Evolutionary conservation across 2,888 invertebrate species (phyloP), one percentile per base, ranked within the genome.

Genomic region (Dascillus cervinus): DNA sequence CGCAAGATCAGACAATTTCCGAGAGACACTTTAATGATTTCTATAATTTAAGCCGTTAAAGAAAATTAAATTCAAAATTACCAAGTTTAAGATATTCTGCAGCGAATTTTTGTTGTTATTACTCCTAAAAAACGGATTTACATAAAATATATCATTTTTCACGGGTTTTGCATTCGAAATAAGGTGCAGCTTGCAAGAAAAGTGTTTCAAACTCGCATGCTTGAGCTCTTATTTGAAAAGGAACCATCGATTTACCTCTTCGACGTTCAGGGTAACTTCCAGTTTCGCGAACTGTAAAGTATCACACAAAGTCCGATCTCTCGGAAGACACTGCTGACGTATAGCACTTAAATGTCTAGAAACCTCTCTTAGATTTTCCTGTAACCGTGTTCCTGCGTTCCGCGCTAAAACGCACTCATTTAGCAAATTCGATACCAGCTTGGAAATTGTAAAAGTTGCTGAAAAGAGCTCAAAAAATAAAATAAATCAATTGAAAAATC

Each of bases 221-320:
- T n/a, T n/a, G n/a, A n/a, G n/a, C n/a, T n/a, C n/a, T n/a, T n/a
- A n/a, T n/a, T n/a, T n/a, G n/a, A n/a, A n/a, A n/a, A n/a, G n/a
- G n/a, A n/a, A n/a, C 11, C 22, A 37, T 13, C 12, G 15, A 50
- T 61, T 63, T 55, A 80, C 79, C 66, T 73, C 68, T 46, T 78
- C 76, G 44, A 77, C 70, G 26, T 71, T 69, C 50, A 80, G 70
- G 34, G 70, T 69, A 34, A 81, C 66, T 42, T 79, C 79, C 44
- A 86, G 70, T 21, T 80, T 79, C 40, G 78, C 69, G 29, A 81
- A 74, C 54, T 83, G 79, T 43, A 87, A 67, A 8, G 83, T 82
- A 44, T 83, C 83, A 58, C 86, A 87, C 1, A 87, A 70, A 22
- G 80, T 73, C 13, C 78, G 71, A 63, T 86, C 86, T 49, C 78